Percentiles rank a stretch among this genome's conserved stretches.
Evolutionary conservation across 1,140 invertebrate genomes (phyloP).

Genomic region (Aculops lycopersici): DNA sequence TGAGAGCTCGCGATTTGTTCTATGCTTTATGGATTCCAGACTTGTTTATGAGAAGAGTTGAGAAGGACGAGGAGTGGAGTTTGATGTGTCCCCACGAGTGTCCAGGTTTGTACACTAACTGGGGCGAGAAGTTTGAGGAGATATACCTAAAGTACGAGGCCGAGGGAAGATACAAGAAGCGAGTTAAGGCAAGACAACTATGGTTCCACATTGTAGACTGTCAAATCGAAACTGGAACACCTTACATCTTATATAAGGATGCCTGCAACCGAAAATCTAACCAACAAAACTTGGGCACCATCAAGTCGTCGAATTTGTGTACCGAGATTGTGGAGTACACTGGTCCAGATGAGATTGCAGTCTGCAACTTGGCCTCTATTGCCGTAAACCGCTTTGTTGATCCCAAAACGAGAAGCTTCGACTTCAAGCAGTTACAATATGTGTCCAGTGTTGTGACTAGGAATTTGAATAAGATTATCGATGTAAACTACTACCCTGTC

Average conservation of each 20-base stretch:
- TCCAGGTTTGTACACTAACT: constrained; percentile 58
- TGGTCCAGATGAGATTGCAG: constrained; percentile 30
- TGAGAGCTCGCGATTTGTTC: constrained; percentile 75
- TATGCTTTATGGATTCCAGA: constrained; percentile 95
- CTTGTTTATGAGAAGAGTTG: constrained; percentile 86
- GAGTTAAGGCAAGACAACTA: constrained; percentile 50
- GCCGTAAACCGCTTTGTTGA: constrained; percentile 87
- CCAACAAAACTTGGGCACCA: constrained; percentile 91
- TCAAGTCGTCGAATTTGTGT: constrained; percentile 89
- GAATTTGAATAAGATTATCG: constrained; percentile 92
- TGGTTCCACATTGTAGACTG: constrained; percentile 81
- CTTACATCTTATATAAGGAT: constrained; percentile 95
- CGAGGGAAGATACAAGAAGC: constrained; percentile 34
- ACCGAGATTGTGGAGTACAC: constrained; percentile 91
- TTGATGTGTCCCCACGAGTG: constrained; percentile 86
- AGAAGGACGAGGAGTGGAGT: constrained; percentile 54
- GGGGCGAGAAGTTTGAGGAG: constrained; percentile 73
- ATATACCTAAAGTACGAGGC: constrained; percentile 65
- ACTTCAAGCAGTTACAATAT: constrained; percentile 57
- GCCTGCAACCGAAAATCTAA: constrained; percentile 88
- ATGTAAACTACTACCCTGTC: constrained; percentile 83
- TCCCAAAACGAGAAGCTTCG: constrained; percentile 29
- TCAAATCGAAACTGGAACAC: constrained; percentile 90
- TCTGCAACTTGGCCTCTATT: constrained; percentile 91
- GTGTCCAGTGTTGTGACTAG: constrained; percentile 57